A percentile compares a stretch with the other conserved stretches of the same genome.
phyloP scores from a whole-genome alignment of 2,797 vertebrate genomes.

The Neostethus bicornis region DNA sequence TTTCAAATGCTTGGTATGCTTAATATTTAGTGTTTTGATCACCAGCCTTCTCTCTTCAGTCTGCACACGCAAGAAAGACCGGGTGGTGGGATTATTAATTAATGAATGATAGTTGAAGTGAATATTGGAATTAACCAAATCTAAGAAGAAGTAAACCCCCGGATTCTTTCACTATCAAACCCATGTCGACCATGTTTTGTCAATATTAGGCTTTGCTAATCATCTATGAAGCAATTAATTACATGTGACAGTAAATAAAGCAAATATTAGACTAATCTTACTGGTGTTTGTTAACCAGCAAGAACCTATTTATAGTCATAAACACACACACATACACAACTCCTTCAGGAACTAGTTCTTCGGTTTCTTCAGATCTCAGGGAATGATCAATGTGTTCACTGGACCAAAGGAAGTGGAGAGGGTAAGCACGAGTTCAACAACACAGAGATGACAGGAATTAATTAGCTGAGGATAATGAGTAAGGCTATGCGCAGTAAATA shows the following conservation, averaged over 20 bases:
- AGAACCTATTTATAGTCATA: not conserved
- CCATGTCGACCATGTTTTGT: conserved; percentile 45
- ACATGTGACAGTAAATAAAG: conserved; percentile 23
- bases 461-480: conserved; percentile 34
- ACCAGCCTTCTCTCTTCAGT: no score
- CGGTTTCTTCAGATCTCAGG: conserved; percentile 54
- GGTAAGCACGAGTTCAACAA: conserved; percentile 37
- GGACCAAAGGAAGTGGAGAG: conserved; percentile 37
- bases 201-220: conserved; percentile 52
- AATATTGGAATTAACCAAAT: no score
- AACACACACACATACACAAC: conserved; percentile 25
- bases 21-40: no score
- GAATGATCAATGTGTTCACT: conserved; percentile 55
- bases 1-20: no score
- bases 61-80: no score
- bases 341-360: conserved; percentile 31
- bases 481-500: conserved; percentile 24
- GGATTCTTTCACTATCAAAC: no score
- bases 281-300: conserved; percentile 15
- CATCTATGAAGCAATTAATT: conserved; percentile 49
- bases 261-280: conserved; percentile 34
- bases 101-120: no score
- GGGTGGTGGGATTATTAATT: no score
- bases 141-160: no score
- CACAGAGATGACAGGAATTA: conserved; percentile 36